phyloP scores from a whole-genome alignment of 1,140 invertebrate species.

The Neocloeon triangulifer region DNA sequence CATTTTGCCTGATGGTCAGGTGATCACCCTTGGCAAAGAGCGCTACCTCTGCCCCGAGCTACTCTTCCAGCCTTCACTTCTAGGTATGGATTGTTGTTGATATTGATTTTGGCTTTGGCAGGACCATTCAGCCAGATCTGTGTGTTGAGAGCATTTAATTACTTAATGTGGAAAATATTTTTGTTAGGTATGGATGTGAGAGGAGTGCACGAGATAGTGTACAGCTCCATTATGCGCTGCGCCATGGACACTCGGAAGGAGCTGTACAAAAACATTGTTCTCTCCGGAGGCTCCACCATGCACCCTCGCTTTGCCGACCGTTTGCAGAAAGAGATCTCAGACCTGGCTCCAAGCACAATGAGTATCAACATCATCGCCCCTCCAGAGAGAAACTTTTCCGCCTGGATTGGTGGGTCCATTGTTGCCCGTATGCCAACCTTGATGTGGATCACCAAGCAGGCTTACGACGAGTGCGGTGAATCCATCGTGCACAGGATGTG shows the following conservation, averaged over 20 bases:
- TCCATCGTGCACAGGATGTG: constrained; percentile 68
- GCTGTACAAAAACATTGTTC: constrained; percentile 77
- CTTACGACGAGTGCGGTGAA: constrained; percentile 71
- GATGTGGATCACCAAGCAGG: constrained; percentile 78
- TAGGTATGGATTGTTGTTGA: no score
- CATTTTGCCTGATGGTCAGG: constrained; percentile 49
- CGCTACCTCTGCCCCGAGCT: constrained; percentile 83
- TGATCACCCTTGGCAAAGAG: constrained; percentile 87
- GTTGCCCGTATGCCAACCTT: constrained; percentile 72
- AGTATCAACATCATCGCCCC: constrained; percentile 89
- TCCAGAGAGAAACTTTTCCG: constrained; percentile 66
- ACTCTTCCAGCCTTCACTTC: constrained; percentile 73
- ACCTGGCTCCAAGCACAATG: constrained; percentile 66
- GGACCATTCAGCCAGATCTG: no score
- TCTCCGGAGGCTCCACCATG: constrained; percentile 83
- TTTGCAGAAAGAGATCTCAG: constrained; percentile 80
- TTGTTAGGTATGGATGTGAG: constrained; percentile 68
- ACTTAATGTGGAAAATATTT: no score
- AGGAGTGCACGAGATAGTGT: constrained; percentile 64
- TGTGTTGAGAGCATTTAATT: no score
- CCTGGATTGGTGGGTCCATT: constrained; percentile 69
- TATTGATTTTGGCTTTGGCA: no score
- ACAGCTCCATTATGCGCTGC: constrained; percentile 88
- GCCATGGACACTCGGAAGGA: constrained; percentile 84
- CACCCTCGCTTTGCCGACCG: constrained; percentile 61